Evolutionary conservation across 2,888 invertebrate genomes (phyloP).

Genomic region (Callinectes sapidus): DNA sequence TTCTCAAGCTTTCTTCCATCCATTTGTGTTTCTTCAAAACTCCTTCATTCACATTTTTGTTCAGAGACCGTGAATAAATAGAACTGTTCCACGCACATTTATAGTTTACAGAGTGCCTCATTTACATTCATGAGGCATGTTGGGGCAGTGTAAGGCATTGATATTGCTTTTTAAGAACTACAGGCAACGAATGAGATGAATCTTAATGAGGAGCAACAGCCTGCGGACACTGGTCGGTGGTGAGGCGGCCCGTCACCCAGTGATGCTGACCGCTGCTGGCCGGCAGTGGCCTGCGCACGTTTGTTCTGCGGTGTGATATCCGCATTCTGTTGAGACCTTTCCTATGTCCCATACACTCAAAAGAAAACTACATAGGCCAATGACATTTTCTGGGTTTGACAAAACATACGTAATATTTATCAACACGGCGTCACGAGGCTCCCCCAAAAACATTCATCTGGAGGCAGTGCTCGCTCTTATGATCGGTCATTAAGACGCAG

Average conservation of each 20-base stretch:
- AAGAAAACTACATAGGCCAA: not conserved
- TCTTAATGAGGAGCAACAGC: not conserved
- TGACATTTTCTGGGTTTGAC: not conserved
- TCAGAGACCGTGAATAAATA: conserved; percentile 12
- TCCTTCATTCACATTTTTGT: conserved; percentile 10
- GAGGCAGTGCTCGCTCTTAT: not conserved
- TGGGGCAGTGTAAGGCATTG: conserved; percentile 21
- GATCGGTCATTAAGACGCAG: not conserved
- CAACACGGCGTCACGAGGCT: not conserved
- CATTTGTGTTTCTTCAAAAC: not conserved
- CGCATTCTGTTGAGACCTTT: not conserved
- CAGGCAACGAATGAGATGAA: conserved; percentile 25
- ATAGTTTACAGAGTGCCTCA: not conserved
- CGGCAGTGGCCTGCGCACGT: not conserved
- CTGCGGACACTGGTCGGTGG: not conserved
- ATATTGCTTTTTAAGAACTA: conserved; percentile 25
- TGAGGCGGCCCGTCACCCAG: not conserved
- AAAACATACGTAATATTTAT: not conserved
- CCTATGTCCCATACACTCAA: not conserved
- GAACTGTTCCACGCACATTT: conserved; percentile 1
- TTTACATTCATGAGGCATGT: conserved; percentile 10
- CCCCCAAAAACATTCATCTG: not conserved
- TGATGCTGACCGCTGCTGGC: not conserved
- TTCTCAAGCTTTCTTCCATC: not conserved
- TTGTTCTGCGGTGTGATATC: not conserved